Evolutionary conservation across 2,113 vertebrate species (phyloP).

Genomic region (Chaenogobius annularis): DNA sequence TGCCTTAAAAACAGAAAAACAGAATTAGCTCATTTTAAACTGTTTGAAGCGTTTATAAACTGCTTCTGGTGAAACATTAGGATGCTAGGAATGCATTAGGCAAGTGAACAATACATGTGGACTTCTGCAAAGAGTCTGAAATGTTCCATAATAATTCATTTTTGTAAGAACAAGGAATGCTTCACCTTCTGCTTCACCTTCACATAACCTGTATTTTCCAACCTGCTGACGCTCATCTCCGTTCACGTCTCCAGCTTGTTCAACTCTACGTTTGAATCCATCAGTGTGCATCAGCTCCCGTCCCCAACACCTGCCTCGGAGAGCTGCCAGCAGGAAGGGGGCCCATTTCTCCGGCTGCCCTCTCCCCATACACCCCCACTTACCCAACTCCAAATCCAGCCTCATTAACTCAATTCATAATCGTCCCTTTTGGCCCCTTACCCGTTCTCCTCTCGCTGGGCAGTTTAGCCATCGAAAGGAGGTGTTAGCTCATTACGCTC

Average conservation of each 20-base stretch:
- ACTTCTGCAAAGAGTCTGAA: no score
- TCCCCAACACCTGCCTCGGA: constrained; percentile 58
- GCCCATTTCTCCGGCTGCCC: constrained; percentile 48
- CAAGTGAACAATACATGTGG: no score
- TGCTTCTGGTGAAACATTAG: no score
- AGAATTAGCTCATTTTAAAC: no score
- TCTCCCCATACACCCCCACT: constrained; percentile 18
- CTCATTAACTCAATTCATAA: constrained; percentile 80
- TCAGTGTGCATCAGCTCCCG: constrained; percentile 44
- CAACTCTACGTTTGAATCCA: constrained; percentile 33
- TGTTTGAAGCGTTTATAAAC: no score
- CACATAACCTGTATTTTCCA: constrained; percentile 23
- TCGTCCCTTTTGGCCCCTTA: constrained; percentile 49
- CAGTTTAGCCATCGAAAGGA: constrained; percentile 18
- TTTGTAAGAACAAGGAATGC: constrained; percentile 1
- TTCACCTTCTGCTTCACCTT: constrained; percentile 12
- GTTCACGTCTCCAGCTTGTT: not conserved
- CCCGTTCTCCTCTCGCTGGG: constrained; percentile 11
- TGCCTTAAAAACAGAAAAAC: no score
- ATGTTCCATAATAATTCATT: no score
- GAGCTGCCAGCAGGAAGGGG: not conserved
- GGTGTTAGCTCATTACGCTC: constrained; percentile 58
- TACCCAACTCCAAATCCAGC: constrained; percentile 15
- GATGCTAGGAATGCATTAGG: no score
- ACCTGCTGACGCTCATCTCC: not conserved